phyloP scores from a whole-genome alignment of 2,113 vertebrate species.

The Apodemus sylvaticus region DNA sequence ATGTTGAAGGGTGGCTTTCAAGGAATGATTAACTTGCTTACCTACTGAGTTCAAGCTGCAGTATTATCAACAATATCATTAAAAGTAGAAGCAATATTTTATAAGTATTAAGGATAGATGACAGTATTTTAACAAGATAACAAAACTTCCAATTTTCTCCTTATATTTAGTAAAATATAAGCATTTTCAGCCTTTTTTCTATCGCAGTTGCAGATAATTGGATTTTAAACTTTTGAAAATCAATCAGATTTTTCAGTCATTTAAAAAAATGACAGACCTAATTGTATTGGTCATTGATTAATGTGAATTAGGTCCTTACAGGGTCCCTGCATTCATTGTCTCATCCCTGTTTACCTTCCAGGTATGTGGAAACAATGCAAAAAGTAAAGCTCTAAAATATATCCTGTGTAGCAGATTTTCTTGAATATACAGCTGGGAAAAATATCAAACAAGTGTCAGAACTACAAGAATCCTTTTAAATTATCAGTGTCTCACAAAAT shows the following conservation, averaged over 20 bases:
- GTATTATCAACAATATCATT: conserved; percentile 71
- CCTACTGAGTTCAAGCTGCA: conserved; percentile 61
- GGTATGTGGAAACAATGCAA: conserved; percentile 12
- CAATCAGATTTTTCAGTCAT: neutral
- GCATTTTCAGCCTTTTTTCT: conserved; percentile 22
- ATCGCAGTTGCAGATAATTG: conserved; percentile 3
- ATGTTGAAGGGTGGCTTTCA: conserved; percentile 62
- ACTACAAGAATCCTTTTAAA: neutral
- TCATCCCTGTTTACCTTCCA: neutral
- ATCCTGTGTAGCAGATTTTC: neutral
- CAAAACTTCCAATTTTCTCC: conserved; percentile 52
- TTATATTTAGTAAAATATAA: conserved; percentile 22
- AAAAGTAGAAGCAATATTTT: conserved; percentile 65
- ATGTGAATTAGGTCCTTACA: neutral
- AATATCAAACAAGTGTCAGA: neutral
- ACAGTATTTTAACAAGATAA: conserved; percentile 65
- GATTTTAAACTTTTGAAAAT: conserved; percentile 29
- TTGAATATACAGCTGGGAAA: neutral
- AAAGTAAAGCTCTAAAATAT: neutral
- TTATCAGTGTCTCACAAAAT: neutral
- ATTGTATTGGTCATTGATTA: neutral
- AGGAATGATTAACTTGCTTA: conserved; percentile 66
- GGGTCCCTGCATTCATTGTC: neutral
- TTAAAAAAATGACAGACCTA: neutral
- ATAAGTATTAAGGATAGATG: conserved; percentile 67